These are phyloP conservation scores for Drosophila siamana DNA, from an alignment of 2,888 invertebrate species.

Conservation along the genomic window DNA sequence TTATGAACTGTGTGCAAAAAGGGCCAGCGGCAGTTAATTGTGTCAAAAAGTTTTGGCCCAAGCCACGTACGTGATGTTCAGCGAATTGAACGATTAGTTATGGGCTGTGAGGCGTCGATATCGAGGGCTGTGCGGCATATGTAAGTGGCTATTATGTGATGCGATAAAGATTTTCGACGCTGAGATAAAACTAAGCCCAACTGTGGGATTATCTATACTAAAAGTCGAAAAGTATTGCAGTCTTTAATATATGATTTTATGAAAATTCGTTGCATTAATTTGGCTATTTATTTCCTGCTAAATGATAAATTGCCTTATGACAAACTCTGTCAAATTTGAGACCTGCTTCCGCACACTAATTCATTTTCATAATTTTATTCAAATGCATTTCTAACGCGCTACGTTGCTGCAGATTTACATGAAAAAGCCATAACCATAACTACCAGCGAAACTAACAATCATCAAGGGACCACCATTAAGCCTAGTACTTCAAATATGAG, in stretches of 20 bases:
- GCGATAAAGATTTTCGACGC: constrained; percentile 9
- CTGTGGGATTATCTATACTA: not conserved
- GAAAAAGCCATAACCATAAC: constrained; percentile 37
- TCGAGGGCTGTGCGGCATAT: not conserved
- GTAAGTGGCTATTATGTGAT: constrained; percentile 23
- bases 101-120: not conserved
- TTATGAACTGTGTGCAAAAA: constrained; percentile 34
- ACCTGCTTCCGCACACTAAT: constrained; percentile 17
- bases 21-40: constrained; percentile 65
- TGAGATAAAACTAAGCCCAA: not conserved
- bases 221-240: not conserved
- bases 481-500: constrained; percentile 17
- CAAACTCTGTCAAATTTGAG: not conserved
- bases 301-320: not conserved
- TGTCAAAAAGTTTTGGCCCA: constrained; percentile 72
- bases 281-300: not conserved
- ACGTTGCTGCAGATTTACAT: constrained; percentile 30
- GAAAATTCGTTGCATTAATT: no score
- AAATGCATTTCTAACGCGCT: not conserved
- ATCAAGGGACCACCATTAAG: constrained; percentile 17
- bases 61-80: constrained; percentile 55
- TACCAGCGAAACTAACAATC: constrained; percentile 33
- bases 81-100: constrained; percentile 50
- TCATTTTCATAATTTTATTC: constrained; percentile 13
- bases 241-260: no score